phyloP scores from a whole-genome alignment of 2,797 vertebrate genomes.

The Sebastes nivosus region DNA sequence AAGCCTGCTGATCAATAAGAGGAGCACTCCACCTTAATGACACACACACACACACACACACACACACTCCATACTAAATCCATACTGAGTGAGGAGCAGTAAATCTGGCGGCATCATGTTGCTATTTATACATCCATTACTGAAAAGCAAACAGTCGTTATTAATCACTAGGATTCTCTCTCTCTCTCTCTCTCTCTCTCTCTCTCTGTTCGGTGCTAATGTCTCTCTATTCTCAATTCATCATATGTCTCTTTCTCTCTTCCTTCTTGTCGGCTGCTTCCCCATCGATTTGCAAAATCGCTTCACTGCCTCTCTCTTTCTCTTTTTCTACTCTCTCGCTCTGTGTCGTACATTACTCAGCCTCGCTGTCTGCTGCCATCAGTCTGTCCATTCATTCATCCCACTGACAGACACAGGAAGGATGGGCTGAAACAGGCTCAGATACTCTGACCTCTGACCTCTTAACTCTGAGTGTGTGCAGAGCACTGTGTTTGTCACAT shows the following conservation, averaged over 20 bases:
- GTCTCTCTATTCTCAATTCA: constrained; percentile 8
- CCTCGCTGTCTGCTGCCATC: constrained; percentile 34
- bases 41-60: not conserved
- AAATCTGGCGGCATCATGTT: constrained; percentile 48
- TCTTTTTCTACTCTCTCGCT: not conserved
- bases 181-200: not conserved
- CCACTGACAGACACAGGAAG: not conserved
- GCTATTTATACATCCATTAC: constrained; percentile 74
- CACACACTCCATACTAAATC: constrained; percentile 1
- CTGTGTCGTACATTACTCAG: constrained; percentile 12
- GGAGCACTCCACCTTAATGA: constrained; percentile 64
- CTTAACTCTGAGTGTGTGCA: not conserved
- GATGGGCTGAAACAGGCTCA: not conserved
- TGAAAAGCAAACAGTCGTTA: constrained; percentile 55
- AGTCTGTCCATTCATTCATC: constrained; percentile 19
- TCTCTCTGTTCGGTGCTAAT: constrained; percentile 1
- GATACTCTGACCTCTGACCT: not conserved
- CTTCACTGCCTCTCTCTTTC: not conserved
- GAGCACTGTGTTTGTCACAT: no score
- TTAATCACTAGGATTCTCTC: constrained; percentile 39
- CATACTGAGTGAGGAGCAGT: constrained; percentile 38
- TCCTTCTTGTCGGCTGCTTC: constrained; percentile 10
- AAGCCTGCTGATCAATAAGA: constrained; percentile 59
- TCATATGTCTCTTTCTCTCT: not conserved
- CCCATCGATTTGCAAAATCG: constrained; percentile 21